phyloP scores from a whole-genome alignment of 2,888 invertebrate genomes.

The Dynastes maya region DNA sequence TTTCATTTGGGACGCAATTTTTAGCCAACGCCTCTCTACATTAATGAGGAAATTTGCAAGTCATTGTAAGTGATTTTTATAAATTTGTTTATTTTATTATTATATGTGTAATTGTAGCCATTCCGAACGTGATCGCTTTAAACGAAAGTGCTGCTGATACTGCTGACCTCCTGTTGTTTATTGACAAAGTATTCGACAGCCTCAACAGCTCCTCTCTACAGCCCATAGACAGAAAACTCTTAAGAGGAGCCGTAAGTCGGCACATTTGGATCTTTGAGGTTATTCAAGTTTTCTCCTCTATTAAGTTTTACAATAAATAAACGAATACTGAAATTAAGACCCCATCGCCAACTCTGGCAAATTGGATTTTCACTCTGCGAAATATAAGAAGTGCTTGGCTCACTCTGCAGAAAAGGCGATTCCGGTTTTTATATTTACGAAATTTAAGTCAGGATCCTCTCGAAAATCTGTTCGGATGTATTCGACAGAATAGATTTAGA shows the following conservation, averaged over 20 bases:
- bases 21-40: neutral
- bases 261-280: slow-evolving; percentile 3
- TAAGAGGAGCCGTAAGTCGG: slow-evolving; percentile 5
- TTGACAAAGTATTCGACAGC: slow-evolving; percentile 15
- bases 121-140: neutral
- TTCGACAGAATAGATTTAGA: too few relatives aligned
- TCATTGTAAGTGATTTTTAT: slow-evolving; percentile 10
- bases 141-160: neutral
- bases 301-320: too few relatives aligned
- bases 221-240: neutral
- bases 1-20: neutral
- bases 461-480: too few relatives aligned
- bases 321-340: too few relatives aligned
- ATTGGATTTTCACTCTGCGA: too few relatives aligned
- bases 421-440: too few relatives aligned
- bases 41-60: too few relatives aligned
- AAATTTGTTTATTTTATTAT: neutral
- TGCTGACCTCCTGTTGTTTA: slow-evolving; percentile 1
- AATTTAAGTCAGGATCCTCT: too few relatives aligned
- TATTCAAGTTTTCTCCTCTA: too few relatives aligned
- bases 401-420: too few relatives aligned
- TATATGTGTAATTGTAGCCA: neutral
- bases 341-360: too few relatives aligned
- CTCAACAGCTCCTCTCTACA: neutral
- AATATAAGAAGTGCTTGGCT: too few relatives aligned